Base-by-base conservation (phyloP, 2,113 vertebrate species). In the Cepphus grylle region DNA sequence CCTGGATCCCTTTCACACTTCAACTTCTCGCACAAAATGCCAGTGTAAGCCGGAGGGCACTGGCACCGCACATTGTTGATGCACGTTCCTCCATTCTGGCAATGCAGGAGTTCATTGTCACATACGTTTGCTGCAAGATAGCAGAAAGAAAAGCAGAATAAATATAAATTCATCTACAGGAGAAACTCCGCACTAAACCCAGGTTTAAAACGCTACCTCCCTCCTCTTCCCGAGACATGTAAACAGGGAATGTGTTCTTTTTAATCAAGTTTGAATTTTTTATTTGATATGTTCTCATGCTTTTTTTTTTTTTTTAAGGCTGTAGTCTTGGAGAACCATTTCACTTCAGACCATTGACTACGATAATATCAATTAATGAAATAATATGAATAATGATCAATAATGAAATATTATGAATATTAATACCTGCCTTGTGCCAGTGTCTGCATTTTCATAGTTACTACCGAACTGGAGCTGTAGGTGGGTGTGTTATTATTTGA, bases 51-150 rank as follows among this genome's bases (percentile, higher is more conserved):
- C 0, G 98, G 77, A 1, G 98, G 98, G 90, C 99, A 99, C 97
- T 96, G 98, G 97, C 99, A 99, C n/a, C 98, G 98, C 95, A 98
- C 91, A 50, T 99, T 99, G 98, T 99, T 99, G 97, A 99, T 96
- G 81, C 99, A 99, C 2, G 98, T 98, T 2, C 99, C 99, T 30
- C 99, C 99, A 15, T 99, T 99, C 98, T 99, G 99, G 97, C 99
- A 99, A 78, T 99, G 99, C 97, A 98, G 98, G 12, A 99, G 98
- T 34, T 99, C 99, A 6, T 99, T 99, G 98, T 99, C 99, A 15
- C 99, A 99, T 66, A 99, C 99, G 15, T 99, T 99, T 45, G 99
- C 99, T 99, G 99, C 84, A 94, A 97, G 96, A 93, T 0, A 97
- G 96, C 73, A 5, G 77, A 80, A 53, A 96, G 78, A 97, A 61